phyloP scores from a whole-genome alignment of 2,797 vertebrate genomes.

The Champsocephalus gunnari region DNA sequence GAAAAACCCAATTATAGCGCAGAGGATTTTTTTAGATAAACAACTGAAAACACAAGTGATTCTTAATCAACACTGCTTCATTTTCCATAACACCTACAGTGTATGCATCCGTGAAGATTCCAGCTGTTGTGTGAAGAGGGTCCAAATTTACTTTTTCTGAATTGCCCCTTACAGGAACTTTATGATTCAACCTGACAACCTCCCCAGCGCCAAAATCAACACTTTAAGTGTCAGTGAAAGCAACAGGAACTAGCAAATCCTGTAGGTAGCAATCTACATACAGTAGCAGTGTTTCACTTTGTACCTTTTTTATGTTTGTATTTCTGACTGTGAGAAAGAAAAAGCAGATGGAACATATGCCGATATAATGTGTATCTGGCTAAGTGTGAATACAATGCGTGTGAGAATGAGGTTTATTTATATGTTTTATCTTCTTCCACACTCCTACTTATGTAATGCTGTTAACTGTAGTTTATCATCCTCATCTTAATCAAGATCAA shows the following conservation, averaged over 20 bases:
- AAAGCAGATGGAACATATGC: background rate
- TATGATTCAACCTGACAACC: background rate
- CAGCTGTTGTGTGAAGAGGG: background rate
- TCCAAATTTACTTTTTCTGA: background rate
- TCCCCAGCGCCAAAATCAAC: background rate
- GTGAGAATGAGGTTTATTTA: background rate
- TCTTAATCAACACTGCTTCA: constrained; percentile 22
- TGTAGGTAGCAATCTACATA: background rate
- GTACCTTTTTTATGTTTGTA: background rate
- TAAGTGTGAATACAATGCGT: background rate
- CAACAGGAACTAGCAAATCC: background rate
- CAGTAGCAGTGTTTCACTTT: background rate
- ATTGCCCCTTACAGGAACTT: background rate
- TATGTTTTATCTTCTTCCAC: background rate
- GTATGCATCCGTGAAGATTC: background rate
- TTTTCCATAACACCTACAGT: constrained; percentile 2
- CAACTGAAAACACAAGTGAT: constrained; percentile 18
- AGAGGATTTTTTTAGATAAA: constrained; percentile 13
- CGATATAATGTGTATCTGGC: background rate
- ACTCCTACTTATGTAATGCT: background rate
- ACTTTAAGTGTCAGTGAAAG: background rate
- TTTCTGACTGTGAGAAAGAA: background rate
- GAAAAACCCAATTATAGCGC: constrained; percentile 30
- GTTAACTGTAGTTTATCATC: background rate
- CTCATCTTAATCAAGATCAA: background rate